Percentiles rank a stretch among this genome's conserved stretches.
Evolutionary conservation across 2,888 invertebrate genomes (phyloP).

Genomic region (Eupithecia vulgata): DNA sequence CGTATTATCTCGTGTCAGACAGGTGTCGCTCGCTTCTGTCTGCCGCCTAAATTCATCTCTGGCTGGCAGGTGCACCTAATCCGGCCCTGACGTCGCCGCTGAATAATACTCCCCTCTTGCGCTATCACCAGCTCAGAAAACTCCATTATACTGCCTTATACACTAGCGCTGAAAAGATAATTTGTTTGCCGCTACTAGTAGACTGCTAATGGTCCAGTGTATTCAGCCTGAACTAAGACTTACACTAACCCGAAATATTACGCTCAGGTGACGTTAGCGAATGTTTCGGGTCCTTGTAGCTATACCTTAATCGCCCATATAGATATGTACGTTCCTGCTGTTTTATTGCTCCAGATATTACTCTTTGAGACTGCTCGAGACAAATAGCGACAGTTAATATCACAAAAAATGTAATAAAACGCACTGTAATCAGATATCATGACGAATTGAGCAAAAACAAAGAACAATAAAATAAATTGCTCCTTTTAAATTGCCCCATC

Average conservation of each 20-base stretch:
- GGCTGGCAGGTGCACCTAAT: conserved; percentile 76
- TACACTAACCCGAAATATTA: conserved; percentile 37
- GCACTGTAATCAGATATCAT: conserved; percentile 44
- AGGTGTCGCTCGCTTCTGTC: conserved; percentile 78
- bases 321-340: conserved; percentile 37
- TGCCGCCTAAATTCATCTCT: conserved; percentile 76
- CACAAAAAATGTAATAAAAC: conserved; percentile 45
- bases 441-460: conserved; percentile 58
- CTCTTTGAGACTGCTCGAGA: conserved; percentile 32
- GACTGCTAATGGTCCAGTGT: conserved; percentile 30
- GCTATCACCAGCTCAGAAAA: conserved; percentile 54
- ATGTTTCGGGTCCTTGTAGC: neutral
- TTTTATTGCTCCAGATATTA: conserved; percentile 43
- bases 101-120: conserved; percentile 54
- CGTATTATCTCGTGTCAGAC: conserved; percentile 77
- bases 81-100: conserved; percentile 61
- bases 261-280: conserved; percentile 17
- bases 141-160: conserved; percentile 49
- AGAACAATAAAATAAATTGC: conserved; percentile 67
- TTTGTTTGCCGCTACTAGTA: conserved; percentile 49
- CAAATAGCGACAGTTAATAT: conserved; percentile 46
- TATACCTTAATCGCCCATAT: conserved; percentile 42
- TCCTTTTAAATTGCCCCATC: conserved; percentile 68
- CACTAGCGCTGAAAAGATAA: conserved; percentile 41
- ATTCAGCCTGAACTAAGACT: conserved; percentile 30